Base-by-base conservation (phyloP, 1,140 invertebrate genomes). In the Temnothorax curvispinosus region DNA sequence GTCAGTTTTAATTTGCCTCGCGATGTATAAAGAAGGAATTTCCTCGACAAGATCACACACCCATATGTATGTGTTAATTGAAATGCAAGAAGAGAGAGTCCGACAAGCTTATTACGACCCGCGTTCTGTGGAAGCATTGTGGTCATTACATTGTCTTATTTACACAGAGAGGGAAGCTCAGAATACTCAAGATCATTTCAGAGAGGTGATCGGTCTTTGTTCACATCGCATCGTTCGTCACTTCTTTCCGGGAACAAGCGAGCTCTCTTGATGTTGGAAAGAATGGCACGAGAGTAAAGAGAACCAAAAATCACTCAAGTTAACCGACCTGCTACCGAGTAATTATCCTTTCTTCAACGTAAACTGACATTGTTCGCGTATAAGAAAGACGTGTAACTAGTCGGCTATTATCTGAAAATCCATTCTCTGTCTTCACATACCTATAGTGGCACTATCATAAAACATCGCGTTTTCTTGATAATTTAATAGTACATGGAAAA, bases 201-300 rank as follows among this genome's bases (percentile, higher is more conserved):
- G 58, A 38, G 50, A 86, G 44, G 56, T 87, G 82, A 91, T 91
- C 89, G 82, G 71, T 91, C 89, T 91, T 75, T 91, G 89, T 78
- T 88, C 89, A 78, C 77, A 76, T 91, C 87, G 71, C 82, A 41
- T 88, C 87, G 82, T 90, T 91, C 85, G 86, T 90, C 87, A 86
- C 87, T 90, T 88, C 76, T 87, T 91, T 87, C 52, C 69, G 27
- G 41, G 88, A 89, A 87, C 84, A 75, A 88, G 74, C 9, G 56
- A 80, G 60, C 67, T 80, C 69, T 58, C 69, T 58, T 76, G 65
- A 76, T 87, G 75, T 77, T 56, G 50, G 13, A 62, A 75, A 85
- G 81, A 85, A 64, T 54, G 41, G 15, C 15, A 32, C 78, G 58
- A 50, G 18, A 21, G 38, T 56, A 58, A 84, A 60, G 65, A 41